A percentile compares a stretch with the other conserved stretches of the same genome.
Evolutionary conservation across 2,113 vertebrate species (phyloP).

Genomic region (Tauraco erythrolophus): DNA sequence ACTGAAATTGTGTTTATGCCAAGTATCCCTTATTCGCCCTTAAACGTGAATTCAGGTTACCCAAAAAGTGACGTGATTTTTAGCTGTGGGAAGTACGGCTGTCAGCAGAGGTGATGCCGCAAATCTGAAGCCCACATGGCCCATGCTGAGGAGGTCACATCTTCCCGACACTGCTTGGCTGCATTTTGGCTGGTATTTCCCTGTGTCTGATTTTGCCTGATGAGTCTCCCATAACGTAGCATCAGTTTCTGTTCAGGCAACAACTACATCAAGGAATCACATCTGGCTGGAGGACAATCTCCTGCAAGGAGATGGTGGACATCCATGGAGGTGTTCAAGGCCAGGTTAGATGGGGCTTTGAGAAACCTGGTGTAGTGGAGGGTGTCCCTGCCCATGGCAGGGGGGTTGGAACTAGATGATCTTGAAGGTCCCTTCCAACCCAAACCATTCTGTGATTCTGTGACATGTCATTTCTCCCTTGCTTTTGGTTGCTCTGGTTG

Average conservation of each 20-base stretch:
- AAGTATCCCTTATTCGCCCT: not conserved
- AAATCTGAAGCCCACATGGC: not conserved
- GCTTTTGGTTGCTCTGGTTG: not conserved
- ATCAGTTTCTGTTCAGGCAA: not conserved
- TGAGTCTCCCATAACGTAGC: not conserved
- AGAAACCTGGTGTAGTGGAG: no score
- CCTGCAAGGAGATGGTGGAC: fast-evolving
- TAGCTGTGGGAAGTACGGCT: not conserved
- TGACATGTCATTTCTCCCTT: not conserved
- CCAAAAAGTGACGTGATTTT: not conserved
- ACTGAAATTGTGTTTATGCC: not conserved
- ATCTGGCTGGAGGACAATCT: not conserved
- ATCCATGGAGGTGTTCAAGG: no score
- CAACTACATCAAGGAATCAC: not conserved
- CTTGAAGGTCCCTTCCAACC: no score
- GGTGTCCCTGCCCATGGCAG: no score
- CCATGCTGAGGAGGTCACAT: fast-evolving
- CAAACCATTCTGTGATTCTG: no score
- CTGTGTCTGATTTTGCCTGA: fast-evolving
- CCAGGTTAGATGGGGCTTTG: no score
- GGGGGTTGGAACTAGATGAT: no score
- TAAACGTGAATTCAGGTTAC: not conserved
- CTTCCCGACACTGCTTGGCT: not conserved
- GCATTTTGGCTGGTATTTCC: not conserved
- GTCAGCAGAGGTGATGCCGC: not conserved